Percentiles rank a stretch among this genome's conserved stretches.
These are phyloP conservation scores for Eira barbara DNA, from an alignment of 2,113 vertebrate genomes.

Conservation along the genomic window DNA sequence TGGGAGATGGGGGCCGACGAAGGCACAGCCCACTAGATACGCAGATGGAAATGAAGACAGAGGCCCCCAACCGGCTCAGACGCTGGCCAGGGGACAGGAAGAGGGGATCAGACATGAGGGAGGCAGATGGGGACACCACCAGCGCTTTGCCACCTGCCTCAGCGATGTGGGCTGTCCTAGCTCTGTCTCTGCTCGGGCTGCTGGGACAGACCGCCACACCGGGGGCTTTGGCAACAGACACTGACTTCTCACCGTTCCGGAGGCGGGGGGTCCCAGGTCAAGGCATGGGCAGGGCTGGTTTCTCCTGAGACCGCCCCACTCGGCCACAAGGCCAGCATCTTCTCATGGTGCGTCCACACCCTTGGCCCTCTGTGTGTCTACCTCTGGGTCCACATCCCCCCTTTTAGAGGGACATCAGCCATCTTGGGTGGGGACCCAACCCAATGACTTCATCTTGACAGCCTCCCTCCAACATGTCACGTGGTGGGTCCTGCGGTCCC, in stretches of 20 bases:
- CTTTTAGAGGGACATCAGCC: background rate
- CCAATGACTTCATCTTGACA: too few species aligned
- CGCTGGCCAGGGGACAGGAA: background rate
- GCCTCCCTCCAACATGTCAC: background rate
- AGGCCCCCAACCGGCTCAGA: too few species aligned
- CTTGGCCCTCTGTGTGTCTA: background rate
- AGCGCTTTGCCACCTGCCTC: too few species aligned
- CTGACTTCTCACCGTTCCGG: background rate
- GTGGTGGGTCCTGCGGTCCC: background rate
- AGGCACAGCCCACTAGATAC: too few species aligned
- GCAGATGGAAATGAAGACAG: too few species aligned
- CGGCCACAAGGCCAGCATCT: too few species aligned
- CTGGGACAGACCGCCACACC: too few species aligned
- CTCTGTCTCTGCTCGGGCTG: fast-evolving
- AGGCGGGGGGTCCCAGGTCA: background rate
- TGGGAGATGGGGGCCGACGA: background rate
- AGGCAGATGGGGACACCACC: background rate
- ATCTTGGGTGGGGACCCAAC: background rate
- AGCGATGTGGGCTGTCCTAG: fast-evolving
- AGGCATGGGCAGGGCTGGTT: background rate
- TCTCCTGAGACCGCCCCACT: too few species aligned
- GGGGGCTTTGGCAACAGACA: fast-evolving
- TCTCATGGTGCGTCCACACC: background rate
- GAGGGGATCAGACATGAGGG: fast-evolving
- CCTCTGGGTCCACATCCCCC: background rate